Base-by-base conservation (phyloP, 1,140 invertebrate genomes). In the Cydia amplana region DNA sequence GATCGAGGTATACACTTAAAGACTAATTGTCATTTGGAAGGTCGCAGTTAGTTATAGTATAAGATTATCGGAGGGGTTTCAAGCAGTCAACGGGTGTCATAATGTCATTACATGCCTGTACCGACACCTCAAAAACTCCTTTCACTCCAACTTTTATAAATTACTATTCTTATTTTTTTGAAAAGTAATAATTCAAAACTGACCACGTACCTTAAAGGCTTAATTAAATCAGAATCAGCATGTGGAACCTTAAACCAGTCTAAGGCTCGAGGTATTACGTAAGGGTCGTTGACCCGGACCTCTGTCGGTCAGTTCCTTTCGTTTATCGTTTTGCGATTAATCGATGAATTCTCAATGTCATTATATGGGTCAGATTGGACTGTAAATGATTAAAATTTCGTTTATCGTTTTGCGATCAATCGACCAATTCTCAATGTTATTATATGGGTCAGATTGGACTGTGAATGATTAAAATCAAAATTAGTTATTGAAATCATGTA, bases 251-350 rank as follows among this genome's bases (percentile, higher is more conserved):
- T 18, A 40, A 70, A 70, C 65, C 65, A 36, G 36, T 43, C 32
- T 16, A 70, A 70, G 16, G 28, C n/a, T 36, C 65, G 65, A 18
- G 14, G 23, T 65, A 23, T 65, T 32, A 65, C 28, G 25, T 65
- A 65, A 65, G 65, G 65, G 28, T 9, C 65, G 18, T 36, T 36
- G 65, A 70, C 65, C 65, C 65, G 65, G 65, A 70, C 65, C 9
- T 36, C 32, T 70, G 10, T 0, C 20, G 55, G 55, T 23, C 55
- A 23, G 16, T 67, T 67, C 65, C 65, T 70, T 70, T 70, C 65
- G 16, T 43, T 70, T 43, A 60, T 60, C 49, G 16, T 60, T 60
- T 20, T 60, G n/a, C 18, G 18, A 60, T 60, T 18, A 10, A 60
- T 49, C 4, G 40, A 12, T 1, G 9, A 43, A 12, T n/a, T n/a